Evolutionary conservation across 2,113 vertebrate species (phyloP), one percentile per base, ranked within the genome.

Genomic region (Phoenicopterus ruber): DNA sequence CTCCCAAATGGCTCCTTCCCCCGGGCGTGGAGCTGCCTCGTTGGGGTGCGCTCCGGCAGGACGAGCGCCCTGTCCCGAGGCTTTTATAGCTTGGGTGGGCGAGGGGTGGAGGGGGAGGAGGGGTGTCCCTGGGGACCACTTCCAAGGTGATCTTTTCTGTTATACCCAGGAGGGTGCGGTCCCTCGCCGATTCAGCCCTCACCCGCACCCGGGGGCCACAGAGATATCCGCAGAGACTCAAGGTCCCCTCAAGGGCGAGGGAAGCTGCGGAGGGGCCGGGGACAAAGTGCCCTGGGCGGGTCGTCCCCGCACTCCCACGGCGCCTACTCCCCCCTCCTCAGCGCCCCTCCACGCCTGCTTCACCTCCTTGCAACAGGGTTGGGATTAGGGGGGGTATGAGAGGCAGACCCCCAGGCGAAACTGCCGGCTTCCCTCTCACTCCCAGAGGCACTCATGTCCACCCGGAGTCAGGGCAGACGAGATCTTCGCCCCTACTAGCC

Each of bases 231-330:
- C 57, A 84, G 50, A 38, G 44, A 38, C n/a, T 85, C 36, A n/a
- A 52, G 14, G 50, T 82, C 14, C 12, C 16, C 11, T 74, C n/a
- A 76, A 55, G 26, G 31, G 22, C 1, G 2, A 95, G 31, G 4
- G 7, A 62, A 20, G 25, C 11, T 57, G 6, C 6, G 5, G 8
- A 54, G 13, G 2, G 17, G 6, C 17, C 0, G 1, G 36, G 19
- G 6, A 31, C 3, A 61, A 87, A 79, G 9, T 55, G 3, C 3
- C 5, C 29, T 22, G 6, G 6, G 8, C 0, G 0, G 34, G 9
- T 57, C 2, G 0, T 46, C 6, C 12, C 9, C 1, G 1, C 1
- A 0, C 4, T 72, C 24, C 20, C 26, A 42, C 1, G 0, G 17
- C 2, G 0, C 19, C 22, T 29, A 11, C 19, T 44, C 5, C 2